Conservation (phyloP, 2,797 vertebrate species). For the Tokudaia muenninki region DNA sequence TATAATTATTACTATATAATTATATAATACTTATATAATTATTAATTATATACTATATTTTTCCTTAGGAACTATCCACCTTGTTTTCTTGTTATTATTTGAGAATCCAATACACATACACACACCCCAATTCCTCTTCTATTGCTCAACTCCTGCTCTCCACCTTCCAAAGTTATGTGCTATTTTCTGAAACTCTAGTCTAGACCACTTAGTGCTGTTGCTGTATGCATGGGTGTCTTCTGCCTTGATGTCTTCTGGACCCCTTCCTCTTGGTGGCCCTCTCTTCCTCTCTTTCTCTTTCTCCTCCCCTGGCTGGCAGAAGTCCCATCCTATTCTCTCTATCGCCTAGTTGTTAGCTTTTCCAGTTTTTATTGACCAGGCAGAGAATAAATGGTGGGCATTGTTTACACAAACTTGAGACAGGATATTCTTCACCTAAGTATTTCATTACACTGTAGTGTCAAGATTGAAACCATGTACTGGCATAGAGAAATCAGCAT, state of each 20-base stretch:
- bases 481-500: neutral
- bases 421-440: neutral
- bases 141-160: neutral
- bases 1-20: neutral
- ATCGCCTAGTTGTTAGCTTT: neutral
- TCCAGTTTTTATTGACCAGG: neutral
- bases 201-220: neutral
- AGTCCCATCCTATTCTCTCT: neutral
- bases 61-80: neutral
- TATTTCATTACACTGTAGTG: neutral
- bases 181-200: neutral
- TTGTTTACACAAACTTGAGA: neutral
- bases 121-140: neutral
- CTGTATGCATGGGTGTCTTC: neutral
- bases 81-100: neutral
- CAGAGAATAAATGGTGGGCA: neutral
- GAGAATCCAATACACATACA: neutral
- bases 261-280: neutral
- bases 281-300: neutral
- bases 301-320: neutral
- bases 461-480: neutral
- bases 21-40: neutral
- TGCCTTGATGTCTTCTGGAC: neutral
- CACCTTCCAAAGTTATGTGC: neutral
- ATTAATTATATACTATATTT: neutral